phyloP scores from a whole-genome alignment of 2,888 invertebrate species.

The Temnothorax unifasciatus region DNA sequence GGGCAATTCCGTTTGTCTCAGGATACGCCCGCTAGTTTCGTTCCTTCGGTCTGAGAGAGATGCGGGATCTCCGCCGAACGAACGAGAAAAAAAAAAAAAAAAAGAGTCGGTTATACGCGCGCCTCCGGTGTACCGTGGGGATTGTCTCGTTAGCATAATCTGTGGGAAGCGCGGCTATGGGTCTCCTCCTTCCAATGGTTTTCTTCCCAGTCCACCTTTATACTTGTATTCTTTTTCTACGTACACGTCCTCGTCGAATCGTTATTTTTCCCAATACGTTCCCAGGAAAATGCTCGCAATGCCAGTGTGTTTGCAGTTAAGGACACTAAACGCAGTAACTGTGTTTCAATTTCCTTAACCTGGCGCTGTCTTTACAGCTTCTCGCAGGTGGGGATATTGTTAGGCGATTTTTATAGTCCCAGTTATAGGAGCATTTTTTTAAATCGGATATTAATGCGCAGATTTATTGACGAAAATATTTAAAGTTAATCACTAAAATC shows the following conservation, averaged over 20 bases:
- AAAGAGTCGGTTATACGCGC: conserved; percentile 69
- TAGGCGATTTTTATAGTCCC: background rate
- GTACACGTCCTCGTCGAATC: conserved; percentile 13
- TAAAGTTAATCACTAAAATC: background rate
- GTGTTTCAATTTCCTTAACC: background rate
- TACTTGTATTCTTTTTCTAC: conserved; percentile 42
- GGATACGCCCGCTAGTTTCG: conserved; percentile 24
- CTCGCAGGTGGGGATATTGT: background rate
- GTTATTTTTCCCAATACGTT: conserved; percentile 60
- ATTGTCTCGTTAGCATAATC: conserved; percentile 84
- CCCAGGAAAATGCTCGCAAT: conserved; percentile 37
- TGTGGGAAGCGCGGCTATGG: conserved; percentile 76
- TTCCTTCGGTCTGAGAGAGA: conserved; percentile 22
- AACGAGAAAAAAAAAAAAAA: conserved; percentile 69
- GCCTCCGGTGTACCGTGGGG: conserved; percentile 69
- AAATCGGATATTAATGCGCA: background rate
- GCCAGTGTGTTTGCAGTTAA: conserved; percentile 34
- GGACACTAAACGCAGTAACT: conserved; percentile 7
- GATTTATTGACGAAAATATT: background rate
- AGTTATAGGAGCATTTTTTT: background rate
- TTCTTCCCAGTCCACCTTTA: conserved; percentile 58
- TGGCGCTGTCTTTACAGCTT: background rate
- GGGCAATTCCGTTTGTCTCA: conserved; percentile 9
- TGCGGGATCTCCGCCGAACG: conserved; percentile 60
- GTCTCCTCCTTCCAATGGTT: conserved; percentile 56